Conservation (phyloP, 2,113 vertebrate genomes). For the Stegostoma tigrinum region DNA sequence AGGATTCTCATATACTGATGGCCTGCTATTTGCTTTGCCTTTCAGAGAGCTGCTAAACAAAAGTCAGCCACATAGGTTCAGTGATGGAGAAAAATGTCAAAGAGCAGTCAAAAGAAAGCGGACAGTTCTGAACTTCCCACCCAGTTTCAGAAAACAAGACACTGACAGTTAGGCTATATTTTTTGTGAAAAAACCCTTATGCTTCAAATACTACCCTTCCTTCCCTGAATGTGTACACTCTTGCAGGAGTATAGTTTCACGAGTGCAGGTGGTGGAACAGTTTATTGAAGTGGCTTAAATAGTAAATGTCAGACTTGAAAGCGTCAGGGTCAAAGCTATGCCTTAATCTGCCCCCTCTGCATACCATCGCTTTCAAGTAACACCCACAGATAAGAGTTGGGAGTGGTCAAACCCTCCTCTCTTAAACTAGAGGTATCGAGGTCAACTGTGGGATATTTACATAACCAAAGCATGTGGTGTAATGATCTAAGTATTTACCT, state of each 20-base stretch:
- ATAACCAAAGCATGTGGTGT: background rate
- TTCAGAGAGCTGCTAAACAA: background rate
- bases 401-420: background rate
- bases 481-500: background rate
- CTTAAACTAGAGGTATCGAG: background rate
- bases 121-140: too few species aligned
- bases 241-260: background rate
- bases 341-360: background rate
- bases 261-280: too few species aligned
- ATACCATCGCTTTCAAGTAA: too few species aligned
- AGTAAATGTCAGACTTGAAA: background rate
- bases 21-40: background rate
- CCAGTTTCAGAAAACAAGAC: too few species aligned
- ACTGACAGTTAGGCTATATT: background rate
- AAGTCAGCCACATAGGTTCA: too few species aligned
- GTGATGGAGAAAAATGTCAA: background rate
- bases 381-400: background rate
- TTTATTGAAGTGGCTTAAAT: background rate
- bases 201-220: background rate
- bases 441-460: background rate
- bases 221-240: background rate
- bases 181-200: background rate
- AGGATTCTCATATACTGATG: background rate
- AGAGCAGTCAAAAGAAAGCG: background rate
- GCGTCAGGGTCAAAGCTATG: background rate